Evolutionary conservation across 2,888 invertebrate species (phyloP), one percentile per base, ranked within the genome.

Genomic region (Nudaria mundana): DNA sequence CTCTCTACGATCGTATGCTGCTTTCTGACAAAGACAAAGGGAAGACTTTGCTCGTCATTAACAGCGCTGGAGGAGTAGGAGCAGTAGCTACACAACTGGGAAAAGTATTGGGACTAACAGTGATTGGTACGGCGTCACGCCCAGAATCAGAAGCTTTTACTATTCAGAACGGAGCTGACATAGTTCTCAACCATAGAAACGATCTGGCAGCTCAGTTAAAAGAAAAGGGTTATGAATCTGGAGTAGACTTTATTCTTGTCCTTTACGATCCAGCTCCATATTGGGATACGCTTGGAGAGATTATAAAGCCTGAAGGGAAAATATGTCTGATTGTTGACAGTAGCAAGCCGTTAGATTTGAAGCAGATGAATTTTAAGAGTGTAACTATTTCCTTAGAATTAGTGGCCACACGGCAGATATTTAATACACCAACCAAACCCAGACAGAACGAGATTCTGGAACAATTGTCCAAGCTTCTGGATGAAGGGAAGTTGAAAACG

Each of bases 11-110:
- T 35, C 71, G 85, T 2, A 46, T 87, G 25, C 37, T 66, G 12
- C 24, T 87, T n/a, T 68, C 82, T 8, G 76, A 76, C 12, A 81
- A 81, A 40, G 84, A 85, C 52, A 74, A 65, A 48, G 82, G 79
- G 2, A 86, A 80, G 48, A 61, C 76, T 13, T 50, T 87, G 5
- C 57, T 86, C 30, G 70, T 87, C 15, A 78, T 87, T 28, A 87
- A 86, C 40, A 87, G 86, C 48, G 81, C 76, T 1, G 87, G 86
- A 0, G 87, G 87, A 14, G 86, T 86, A 0, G 87, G 87, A 0
- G 76, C 84, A 4, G 60, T 86, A 1, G 85, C 86, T 5, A 71
- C 80, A 11, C 87, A 87, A 46, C 44, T 86, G 5, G 82, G 75
- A 1, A 81, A 75, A 43, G 70, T 77, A 43, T 53, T 79, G n/a